Evolutionary conservation across 2,113 vertebrate species (phyloP).

Genomic region (Glaucomys volans): DNA sequence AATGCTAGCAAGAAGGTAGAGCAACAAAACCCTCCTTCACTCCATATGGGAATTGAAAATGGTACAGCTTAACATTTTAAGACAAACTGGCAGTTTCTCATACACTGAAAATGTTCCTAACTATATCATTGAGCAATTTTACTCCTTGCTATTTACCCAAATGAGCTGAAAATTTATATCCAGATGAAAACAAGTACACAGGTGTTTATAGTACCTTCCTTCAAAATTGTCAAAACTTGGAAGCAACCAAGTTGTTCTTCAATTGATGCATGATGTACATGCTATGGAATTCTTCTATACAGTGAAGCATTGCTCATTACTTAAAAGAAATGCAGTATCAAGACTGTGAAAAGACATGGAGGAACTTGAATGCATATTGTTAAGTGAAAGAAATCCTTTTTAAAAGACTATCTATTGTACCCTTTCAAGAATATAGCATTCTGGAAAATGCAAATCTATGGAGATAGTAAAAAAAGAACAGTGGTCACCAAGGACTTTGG

Average conservation of each 20-base stretch:
- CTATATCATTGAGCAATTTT: not conserved
- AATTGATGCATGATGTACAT: not conserved
- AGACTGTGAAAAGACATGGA: not conserved
- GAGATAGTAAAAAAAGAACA: not conserved
- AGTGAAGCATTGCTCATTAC: too few relatives aligned
- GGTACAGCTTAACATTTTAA: not conserved
- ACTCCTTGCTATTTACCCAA: not conserved
- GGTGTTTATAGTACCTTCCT: not conserved
- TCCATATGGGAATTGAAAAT: not conserved
- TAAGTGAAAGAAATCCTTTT: not conserved
- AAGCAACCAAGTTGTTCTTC: too few relatives aligned
- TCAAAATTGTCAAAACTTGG: not conserved
- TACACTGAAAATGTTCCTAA: not conserved
- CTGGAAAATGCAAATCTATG: not conserved
- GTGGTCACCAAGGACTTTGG: not conserved
- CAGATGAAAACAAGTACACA: not conserved
- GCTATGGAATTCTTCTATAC: not conserved
- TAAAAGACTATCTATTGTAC: not conserved
- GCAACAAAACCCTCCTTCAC: not conserved
- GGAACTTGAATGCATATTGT: not conserved
- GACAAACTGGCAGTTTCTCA: not conserved
- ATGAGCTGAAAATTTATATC: not conserved
- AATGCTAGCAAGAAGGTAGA: not conserved
- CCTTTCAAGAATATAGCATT: not conserved
- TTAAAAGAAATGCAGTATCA: not conserved